A percentile compares a stretch with the other conserved stretches of the same genome.
These are phyloP conservation scores for Proisotoma minuta DNA, from an alignment of 2,888 invertebrate species.

Conservation along the genomic window DNA sequence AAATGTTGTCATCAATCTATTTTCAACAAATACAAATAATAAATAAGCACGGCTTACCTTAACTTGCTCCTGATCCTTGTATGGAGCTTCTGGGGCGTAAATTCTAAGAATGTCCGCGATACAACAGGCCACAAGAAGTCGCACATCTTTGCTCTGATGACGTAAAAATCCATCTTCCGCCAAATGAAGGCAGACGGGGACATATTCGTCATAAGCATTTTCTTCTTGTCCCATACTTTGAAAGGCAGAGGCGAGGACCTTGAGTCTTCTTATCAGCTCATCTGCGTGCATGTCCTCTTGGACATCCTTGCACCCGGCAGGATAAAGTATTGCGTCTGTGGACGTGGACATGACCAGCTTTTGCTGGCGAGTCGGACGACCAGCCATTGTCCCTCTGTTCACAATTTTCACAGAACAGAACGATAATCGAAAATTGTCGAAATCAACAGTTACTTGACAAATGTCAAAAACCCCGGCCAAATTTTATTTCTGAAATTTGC, in stretches of 20 bases:
- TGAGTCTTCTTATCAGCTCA: constrained; percentile 88
- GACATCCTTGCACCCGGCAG: constrained; percentile 89
- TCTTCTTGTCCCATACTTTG: constrained; percentile 97
- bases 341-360: constrained; percentile 8
- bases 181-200: constrained; percentile 84
- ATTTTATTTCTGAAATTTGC: too few relatives aligned
- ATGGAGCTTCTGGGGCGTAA: constrained; percentile 96
- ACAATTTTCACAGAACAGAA: background rate
- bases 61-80: constrained; percentile 90
- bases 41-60: constrained; percentile 54
- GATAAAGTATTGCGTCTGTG: constrained; percentile 68
- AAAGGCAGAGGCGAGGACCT: constrained; percentile 87
- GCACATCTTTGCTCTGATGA: constrained; percentile 86
- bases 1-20: background rate
- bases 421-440: background rate
- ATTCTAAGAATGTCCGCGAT: constrained; percentile 94
- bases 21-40: constrained; percentile 3
- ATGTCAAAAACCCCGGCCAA: too few relatives aligned
- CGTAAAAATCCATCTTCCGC: constrained; percentile 89
- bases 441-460: too few relatives aligned
- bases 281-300: constrained; percentile 92
- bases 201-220: constrained; percentile 84
- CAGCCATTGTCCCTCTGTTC: background rate
- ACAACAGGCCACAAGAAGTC: constrained; percentile 91
- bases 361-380: constrained; percentile 8